These are phyloP conservation scores for Microplitis deprimator DNA, from an alignment of 2,888 invertebrate genomes.

Conservation along the genomic window DNA sequence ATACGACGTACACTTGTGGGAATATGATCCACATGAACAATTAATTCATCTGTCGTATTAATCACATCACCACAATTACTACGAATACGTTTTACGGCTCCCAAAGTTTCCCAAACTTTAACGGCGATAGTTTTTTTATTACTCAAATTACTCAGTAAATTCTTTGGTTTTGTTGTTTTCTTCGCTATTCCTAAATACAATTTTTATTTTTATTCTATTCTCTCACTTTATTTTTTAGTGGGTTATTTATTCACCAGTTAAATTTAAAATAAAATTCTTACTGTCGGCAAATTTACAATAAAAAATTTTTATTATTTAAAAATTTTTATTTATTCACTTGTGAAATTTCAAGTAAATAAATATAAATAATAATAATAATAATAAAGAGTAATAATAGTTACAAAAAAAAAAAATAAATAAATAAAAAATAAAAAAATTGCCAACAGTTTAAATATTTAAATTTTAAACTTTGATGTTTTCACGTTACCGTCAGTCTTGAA, in stretches of 20 bases:
- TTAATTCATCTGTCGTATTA: conserved; percentile 50
- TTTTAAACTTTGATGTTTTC: neutral
- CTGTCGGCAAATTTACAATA: conserved; percentile 8
- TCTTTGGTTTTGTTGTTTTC: conserved; percentile 55
- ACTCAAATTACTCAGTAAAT: conserved; percentile 47
- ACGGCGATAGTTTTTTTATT: conserved; percentile 56
- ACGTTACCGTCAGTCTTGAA: conserved; percentile 57
- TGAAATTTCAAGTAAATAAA: neutral
- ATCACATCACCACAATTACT: conserved; percentile 51
- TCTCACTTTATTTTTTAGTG: neutral
- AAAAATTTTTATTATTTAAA: neutral
- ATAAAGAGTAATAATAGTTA: neutral
- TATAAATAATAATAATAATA: neutral
- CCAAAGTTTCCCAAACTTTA: conserved; percentile 63
- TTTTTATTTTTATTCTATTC: neutral
- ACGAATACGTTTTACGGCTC: conserved; percentile 57
- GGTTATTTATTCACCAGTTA: conserved; percentile 3
- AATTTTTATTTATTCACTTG: neutral
- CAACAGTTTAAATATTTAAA: conserved; percentile 8
- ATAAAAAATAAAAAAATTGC: conserved; percentile 12
- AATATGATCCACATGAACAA: conserved; percentile 49
- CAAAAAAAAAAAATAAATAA: conserved; percentile 11
- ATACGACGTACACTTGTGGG: conserved; percentile 14
- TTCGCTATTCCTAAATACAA: conserved; percentile 50
- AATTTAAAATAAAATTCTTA: conserved; percentile 17